These are phyloP conservation scores for Biston stratarius DNA, from an alignment of 2,888 invertebrate genomes.

Conservation along the genomic window DNA sequence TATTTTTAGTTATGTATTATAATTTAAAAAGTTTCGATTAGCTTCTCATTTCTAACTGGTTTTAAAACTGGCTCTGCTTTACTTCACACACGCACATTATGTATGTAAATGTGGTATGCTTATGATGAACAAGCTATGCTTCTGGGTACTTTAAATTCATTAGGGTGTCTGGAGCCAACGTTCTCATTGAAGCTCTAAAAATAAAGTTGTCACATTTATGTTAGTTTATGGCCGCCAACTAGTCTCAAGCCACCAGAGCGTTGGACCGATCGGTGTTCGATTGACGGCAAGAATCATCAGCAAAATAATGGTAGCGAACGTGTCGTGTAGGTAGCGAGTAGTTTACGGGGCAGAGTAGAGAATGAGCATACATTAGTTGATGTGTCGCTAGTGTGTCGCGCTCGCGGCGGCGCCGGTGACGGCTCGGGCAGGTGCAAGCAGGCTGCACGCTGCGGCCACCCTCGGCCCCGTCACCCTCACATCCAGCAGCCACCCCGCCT, in stretches of 20 bases:
- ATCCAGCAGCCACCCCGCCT: conserved; percentile 57
- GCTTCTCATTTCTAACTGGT: conserved; percentile 40
- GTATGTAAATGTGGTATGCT: conserved; percentile 19
- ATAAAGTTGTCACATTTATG: conserved; percentile 15
- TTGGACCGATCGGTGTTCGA: neutral
- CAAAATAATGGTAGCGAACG: neutral
- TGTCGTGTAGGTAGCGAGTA: neutral
- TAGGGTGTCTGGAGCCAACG: conserved; percentile 8
- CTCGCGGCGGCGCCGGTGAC: conserved; percentile 59
- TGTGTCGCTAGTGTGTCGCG: conserved; percentile 70
- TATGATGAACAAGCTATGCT: conserved; percentile 24
- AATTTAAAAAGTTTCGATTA: conserved; percentile 33
- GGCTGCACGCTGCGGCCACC: conserved; percentile 80
- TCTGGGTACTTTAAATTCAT: conserved; percentile 24
- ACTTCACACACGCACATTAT: conserved; percentile 23
- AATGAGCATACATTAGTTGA: conserved; percentile 46
- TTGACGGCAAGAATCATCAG: neutral
- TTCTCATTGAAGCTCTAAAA: conserved; percentile 15
- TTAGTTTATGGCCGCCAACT: conserved; percentile 12
- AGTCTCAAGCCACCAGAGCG: neutral
- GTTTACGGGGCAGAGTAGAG: conserved; percentile 13
- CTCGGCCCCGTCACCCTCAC: conserved; percentile 65
- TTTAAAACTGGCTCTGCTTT: conserved; percentile 30
- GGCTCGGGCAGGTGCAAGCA: conserved; percentile 80
- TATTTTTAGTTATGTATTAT: conserved; percentile 27